phyloP scores from a whole-genome alignment of 2,797 vertebrate genomes.

The Pseudomugil tenellus region DNA sequence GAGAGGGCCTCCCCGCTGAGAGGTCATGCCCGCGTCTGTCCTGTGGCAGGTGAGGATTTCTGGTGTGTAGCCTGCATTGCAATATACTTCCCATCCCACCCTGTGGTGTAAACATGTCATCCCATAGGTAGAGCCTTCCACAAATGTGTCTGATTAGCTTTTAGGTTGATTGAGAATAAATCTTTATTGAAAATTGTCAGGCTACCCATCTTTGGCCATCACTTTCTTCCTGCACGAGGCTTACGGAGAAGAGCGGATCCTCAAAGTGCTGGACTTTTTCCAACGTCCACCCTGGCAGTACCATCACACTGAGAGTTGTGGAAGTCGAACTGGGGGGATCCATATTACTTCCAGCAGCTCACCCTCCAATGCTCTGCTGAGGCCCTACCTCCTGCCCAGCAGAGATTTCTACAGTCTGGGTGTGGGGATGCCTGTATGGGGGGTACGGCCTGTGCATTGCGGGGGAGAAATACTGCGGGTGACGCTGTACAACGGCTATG shows the following conservation, averaged over 20 bases:
- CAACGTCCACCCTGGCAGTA: slow-evolving; percentile 90
- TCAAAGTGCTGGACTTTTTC: slow-evolving; percentile 87
- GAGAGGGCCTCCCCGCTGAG: slow-evolving; percentile 83
- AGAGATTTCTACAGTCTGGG: slow-evolving; percentile 92
- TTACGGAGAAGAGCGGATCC: slow-evolving; percentile 88
- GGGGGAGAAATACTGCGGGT: slow-evolving; percentile 89
- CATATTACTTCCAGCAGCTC: slow-evolving; percentile 66
- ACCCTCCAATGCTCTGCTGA: slow-evolving; percentile 45
- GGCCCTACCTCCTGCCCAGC: slow-evolving; percentile 73
- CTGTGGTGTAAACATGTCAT: slow-evolving; percentile 15
- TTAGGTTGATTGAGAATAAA: slow-evolving; percentile 14
- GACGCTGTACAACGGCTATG: slow-evolving; percentile 88
- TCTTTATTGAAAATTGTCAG: slow-evolving; percentile 43
- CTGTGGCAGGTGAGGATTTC: slow-evolving; percentile 60
- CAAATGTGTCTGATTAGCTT: slow-evolving; percentile 25
- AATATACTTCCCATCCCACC: not conserved
- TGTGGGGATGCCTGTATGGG: slow-evolving; percentile 92
- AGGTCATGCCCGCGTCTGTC: slow-evolving; percentile 64
- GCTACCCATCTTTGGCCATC: slow-evolving; percentile 89
- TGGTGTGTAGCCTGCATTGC: not conserved
- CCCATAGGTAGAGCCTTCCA: not conserved
- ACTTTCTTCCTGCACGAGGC: slow-evolving; percentile 90
- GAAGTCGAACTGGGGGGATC: slow-evolving; percentile 55
- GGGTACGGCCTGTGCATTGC: slow-evolving; percentile 84
- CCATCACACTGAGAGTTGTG: slow-evolving; percentile 77